A percentile compares a stretch with the other conserved stretches of the same genome.
Conservation (phyloP, 2,797 vertebrate genomes). For the Smutsia temminckii region DNA sequence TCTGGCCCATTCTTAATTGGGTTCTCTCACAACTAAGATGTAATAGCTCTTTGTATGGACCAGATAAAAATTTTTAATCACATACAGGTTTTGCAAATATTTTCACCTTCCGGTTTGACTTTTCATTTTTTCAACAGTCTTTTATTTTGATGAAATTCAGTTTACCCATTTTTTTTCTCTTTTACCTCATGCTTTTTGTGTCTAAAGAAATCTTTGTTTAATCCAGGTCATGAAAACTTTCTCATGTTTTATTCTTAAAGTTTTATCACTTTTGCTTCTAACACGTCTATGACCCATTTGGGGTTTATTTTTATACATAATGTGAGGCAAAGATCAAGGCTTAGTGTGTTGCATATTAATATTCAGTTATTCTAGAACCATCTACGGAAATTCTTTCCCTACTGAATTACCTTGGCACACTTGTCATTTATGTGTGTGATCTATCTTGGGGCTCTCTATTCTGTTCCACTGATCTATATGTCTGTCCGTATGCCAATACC, state of each 20-base stretch:
- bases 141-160: not conserved
- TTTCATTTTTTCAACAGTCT: constrained; percentile 5
- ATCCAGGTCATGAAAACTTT: not conserved
- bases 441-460: not conserved
- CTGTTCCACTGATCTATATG: not conserved
- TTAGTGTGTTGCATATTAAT: not conserved
- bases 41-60: not conserved
- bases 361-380: not conserved
- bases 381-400: constrained; percentile 5
- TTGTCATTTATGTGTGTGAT: not conserved
- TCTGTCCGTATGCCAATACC: not conserved
- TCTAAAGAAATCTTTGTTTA: not conserved
- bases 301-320: not conserved
- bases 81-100: not conserved
- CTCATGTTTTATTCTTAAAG: not conserved
- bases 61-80: not conserved
- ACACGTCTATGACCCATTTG: not conserved
- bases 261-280: not conserved
- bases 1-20: not conserved
- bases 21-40: not conserved
- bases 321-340: not conserved
- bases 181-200: not conserved
- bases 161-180: not conserved
- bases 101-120: not conserved
- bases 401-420: not conserved